Evolutionary conservation across 2,797 vertebrate genomes (phyloP), one percentile per base, ranked within the genome.

Genomic region (Xiphophorus birchmanni): DNA sequence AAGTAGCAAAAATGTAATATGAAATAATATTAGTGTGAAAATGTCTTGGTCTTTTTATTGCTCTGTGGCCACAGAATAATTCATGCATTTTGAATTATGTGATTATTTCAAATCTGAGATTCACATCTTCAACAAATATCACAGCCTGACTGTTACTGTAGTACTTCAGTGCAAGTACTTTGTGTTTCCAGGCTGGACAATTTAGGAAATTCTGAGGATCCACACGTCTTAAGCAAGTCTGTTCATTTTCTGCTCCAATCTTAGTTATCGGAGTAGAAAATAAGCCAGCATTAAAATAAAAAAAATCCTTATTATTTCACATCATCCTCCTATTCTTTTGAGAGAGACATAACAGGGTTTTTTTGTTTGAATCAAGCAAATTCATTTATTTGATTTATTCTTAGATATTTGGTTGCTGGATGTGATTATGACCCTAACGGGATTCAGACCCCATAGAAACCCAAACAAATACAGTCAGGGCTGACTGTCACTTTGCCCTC

Each of bases 381-480:
- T 88, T 83, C 73, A 85, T 89, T 84, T 88, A 82, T 29, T 60
- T 60, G 80, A 85, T 89, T 92, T 91, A 92, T 89, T 92, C 85
- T 91, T 92, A 86, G 88, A 90, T 69, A 67, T 81, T 54, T 48
- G 75, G 75, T 82, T 83, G 85, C 86, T 86, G 71, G 77, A 88
- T 83, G 85, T 82, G 74, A 81, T 75, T 80, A 74, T 6, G 42
- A 80, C 86, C 75, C 84, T 86, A 76, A 73, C 76, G 84, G 83
- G 74, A 83, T 47, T 2, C 32, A 13, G 32, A 72, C 78, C 47
- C 47, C 2, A 40, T 8, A 40, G 44, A 76, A 47, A 83, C 77
- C 60, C 52, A 79, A 65, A 75, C 35, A 73, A 21, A 78, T 7
- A 52, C 65, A 81, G 44, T 76, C 60, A 50, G 52, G 2, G 69